phyloP scores from a whole-genome alignment of 2,888 invertebrate species.

The Ectemnius continuus region DNA sequence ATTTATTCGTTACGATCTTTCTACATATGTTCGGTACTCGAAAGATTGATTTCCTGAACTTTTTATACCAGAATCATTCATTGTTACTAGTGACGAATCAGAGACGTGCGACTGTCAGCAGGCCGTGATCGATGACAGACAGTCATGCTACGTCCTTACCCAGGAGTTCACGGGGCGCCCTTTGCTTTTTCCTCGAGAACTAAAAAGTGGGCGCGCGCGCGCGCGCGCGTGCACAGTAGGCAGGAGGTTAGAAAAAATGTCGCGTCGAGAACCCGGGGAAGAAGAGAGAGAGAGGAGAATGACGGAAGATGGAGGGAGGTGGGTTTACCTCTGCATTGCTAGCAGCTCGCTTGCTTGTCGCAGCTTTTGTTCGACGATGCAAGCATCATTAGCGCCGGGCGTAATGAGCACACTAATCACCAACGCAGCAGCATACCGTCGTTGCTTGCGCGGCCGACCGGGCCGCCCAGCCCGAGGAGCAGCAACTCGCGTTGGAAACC shows the following conservation, averaged over 20 bases:
- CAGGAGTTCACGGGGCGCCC: background rate
- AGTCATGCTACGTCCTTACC: background rate
- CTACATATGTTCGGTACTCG: too few species aligned
- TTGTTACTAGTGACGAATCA: too few species aligned
- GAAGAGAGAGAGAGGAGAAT: slow-evolving; percentile 11
- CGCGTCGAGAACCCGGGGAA: slow-evolving; percentile 2
- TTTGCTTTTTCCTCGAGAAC: background rate
- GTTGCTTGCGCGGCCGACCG: slow-evolving; percentile 52
- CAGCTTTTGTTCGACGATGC: slow-evolving; percentile 70
- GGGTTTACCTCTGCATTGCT: slow-evolving; percentile 28
- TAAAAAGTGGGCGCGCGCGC: background rate
- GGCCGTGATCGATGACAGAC: too few species aligned
- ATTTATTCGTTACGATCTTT: too few species aligned
- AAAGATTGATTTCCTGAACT: too few species aligned
- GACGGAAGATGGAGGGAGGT: slow-evolving; percentile 20
- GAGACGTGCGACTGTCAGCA: too few species aligned
- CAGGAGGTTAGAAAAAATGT: background rate
- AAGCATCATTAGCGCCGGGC: slow-evolving; percentile 76
- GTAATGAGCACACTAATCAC: slow-evolving; percentile 77
- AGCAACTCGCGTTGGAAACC: slow-evolving; percentile 27
- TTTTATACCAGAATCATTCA: too few species aligned
- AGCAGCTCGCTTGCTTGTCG: slow-evolving; percentile 57
- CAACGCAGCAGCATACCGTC: slow-evolving; percentile 60
- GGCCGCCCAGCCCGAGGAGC: slow-evolving; percentile 25
- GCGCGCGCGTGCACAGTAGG: background rate